Percentiles rank a stretch among this genome's conserved stretches.
Conservation (phyloP, 2,888 invertebrate species). For the Lathronympha strigana region DNA sequence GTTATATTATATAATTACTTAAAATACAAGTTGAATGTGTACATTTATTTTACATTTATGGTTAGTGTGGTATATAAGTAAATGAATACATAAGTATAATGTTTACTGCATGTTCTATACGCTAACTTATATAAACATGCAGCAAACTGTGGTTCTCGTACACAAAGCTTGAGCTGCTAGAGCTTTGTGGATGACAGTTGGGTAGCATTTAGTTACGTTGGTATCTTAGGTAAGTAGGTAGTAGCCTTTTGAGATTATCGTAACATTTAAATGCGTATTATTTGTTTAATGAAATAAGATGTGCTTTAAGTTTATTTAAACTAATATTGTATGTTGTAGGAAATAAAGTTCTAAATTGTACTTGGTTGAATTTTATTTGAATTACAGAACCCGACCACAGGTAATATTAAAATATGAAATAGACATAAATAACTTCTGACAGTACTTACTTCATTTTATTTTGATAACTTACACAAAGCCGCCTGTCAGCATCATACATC, state of each 20-base stretch:
- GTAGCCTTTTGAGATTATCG: slow-evolving; percentile 12
- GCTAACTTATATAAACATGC: neutral
- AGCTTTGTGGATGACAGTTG: slow-evolving; percentile 64
- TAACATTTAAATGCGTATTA: slow-evolving; percentile 29
- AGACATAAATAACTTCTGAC: no score
- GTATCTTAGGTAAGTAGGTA: neutral
- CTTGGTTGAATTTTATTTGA: neutral
- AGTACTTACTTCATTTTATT: no score
- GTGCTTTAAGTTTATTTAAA: slow-evolving; percentile 30
- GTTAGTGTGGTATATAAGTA: neutral
- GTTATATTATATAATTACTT: neutral
- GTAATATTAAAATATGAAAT: no score
- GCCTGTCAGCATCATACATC: no score
- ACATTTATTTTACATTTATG: neutral
- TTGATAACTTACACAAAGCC: no score
- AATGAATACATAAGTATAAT: neutral
- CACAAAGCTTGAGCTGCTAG: slow-evolving; percentile 53
- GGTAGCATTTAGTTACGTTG: slow-evolving; percentile 31
- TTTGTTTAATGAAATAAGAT: slow-evolving; percentile 5
- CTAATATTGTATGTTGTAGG: neutral
- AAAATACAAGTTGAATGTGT: neutral
- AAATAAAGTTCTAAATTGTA: slow-evolving; percentile 15
- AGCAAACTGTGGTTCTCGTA: slow-evolving; percentile 56
- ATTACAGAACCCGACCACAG: no score
- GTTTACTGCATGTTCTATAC: slow-evolving; percentile 23